Base-by-base conservation (phyloP, 2,797 vertebrate species). In the Onychomys leucogaster region DNA sequence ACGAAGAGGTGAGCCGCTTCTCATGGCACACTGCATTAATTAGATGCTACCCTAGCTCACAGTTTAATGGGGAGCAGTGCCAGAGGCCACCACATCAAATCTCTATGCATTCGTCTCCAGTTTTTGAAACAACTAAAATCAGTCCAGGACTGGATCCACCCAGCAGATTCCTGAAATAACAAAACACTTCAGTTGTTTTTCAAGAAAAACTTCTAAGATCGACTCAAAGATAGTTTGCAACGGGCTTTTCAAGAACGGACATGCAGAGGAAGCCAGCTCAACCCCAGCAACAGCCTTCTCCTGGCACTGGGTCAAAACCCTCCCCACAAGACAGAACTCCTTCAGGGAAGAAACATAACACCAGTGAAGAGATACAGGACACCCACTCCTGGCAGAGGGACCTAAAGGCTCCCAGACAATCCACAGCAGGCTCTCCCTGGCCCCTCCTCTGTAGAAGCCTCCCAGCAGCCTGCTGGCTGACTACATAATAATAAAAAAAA, bases 111-210 rank as follows among this genome's bases (percentile, higher is more conserved):
- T 61, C 4, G 71, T 49, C 25, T 75, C 14, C 14, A 84, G 23
- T 83, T 91, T 89, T 27, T 80, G 43, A 94, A 85, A 82, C 82
- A 82, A 89, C 27, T 55, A 61, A 57, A 57, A 32, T 34, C 46
- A 41, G 37, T n/a, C 43, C 67, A 69, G 73, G 49, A 14, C 29
- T 77, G 5, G n/a, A 77, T 61, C 76, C 10, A 76, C 8, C 29
- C 9, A 75, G 52, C 32, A 84, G 34, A 57, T 52, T 67, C 32
- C 46, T 32, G 21, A 69, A 49, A 25, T 37, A 85, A 85, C 49
- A 90, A 59, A 84, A 65, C 52, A 23, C 17, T 52, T 73, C 29
- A 13, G 7, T 21, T 65, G 4, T 65, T 34, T 89, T 55, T 29
- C 29, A 67, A 49, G 61, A 67, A 78, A 90, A 84, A 46, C 59